These are phyloP conservation scores for Hyperopisus bebe DNA, from an alignment of 2,113 vertebrate species.

Conservation along the genomic window DNA sequence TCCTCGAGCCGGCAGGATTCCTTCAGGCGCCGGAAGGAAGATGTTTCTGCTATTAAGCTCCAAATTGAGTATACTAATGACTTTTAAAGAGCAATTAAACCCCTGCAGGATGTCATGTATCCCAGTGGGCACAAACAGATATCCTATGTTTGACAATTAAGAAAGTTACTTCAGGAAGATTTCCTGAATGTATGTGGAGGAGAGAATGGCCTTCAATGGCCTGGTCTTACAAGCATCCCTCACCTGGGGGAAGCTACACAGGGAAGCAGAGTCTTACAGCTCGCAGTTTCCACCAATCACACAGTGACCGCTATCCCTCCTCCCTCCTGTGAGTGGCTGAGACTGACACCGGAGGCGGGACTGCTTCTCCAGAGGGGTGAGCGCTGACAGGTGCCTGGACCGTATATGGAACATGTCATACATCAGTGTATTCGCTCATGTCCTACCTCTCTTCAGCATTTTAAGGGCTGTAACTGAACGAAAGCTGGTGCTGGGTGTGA, in stretches of 20 bases:
- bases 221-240: slow-evolving; percentile 8
- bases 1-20: background rate
- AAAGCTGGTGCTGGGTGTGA: background rate
- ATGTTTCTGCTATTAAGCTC: background rate
- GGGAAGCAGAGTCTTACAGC: background rate
- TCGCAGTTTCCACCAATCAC: background rate
- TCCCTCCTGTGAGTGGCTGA: background rate
- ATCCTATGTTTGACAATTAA: slow-evolving; percentile 2
- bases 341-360: background rate
- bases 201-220: slow-evolving; percentile 34
- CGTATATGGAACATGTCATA: background rate
- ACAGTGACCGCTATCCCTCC: background rate
- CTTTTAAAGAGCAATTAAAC: slow-evolving; percentile 11
- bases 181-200: slow-evolving; percentile 21
- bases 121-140: background rate
- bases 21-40: background rate
- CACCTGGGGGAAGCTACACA: background rate
- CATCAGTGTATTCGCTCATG: background rate
- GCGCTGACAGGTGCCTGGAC: background rate
- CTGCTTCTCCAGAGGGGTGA: background rate
- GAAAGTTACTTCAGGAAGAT: slow-evolving; percentile 21
- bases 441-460: background rate
- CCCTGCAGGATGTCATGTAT: background rate
- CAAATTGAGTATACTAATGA: background rate
- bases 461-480: background rate